Percentiles rank a stretch among this genome's conserved stretches.
phyloP scores from a whole-genome alignment of 2,113 vertebrate genomes.

The Sinocyclocheilus anophthalmus region DNA sequence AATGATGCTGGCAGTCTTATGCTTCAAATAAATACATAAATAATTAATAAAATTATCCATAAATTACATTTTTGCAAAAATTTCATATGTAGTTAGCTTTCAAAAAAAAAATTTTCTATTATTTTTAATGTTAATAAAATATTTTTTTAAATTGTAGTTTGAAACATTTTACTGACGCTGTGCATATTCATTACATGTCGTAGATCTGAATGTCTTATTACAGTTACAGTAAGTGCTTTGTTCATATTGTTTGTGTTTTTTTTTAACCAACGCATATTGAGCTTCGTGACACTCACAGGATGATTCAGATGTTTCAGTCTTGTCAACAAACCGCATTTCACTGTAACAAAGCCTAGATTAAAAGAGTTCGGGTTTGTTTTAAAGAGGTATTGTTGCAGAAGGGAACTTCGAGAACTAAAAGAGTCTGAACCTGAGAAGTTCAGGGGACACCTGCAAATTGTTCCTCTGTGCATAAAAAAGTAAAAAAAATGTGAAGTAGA shows the following conservation, averaged over 20 bases:
- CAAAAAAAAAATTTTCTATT: not conserved
- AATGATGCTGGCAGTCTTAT: not conserved
- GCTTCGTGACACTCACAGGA: not conserved
- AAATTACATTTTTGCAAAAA: too few species aligned
- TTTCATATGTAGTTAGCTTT: too few species aligned
- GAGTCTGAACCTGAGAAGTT: conserved; percentile 62
- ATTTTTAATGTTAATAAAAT: too few species aligned
- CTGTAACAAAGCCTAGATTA: conserved; percentile 6
- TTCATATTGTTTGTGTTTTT: not conserved
- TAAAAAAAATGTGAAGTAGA: conserved; percentile 70
- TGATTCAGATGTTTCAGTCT: not conserved
- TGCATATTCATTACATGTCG: not conserved
- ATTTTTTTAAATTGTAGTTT: not conserved
- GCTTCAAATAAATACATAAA: not conserved
- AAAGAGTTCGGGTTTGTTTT: conserved; percentile 9
- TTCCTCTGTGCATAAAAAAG: conserved; percentile 62
- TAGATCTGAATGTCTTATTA: not conserved
- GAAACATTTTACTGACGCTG: not conserved
- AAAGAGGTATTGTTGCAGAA: conserved; percentile 26
- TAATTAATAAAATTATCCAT: not conserved
- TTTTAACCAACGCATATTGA: not conserved
- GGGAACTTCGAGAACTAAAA: not conserved
- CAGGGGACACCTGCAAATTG: conserved; percentile 73
- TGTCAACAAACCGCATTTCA: not conserved
- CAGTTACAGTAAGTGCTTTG: not conserved